Evolutionary conservation across 2,888 invertebrate species (phyloP).

Genomic region (Caenorhabditis zanzibari): DNA sequence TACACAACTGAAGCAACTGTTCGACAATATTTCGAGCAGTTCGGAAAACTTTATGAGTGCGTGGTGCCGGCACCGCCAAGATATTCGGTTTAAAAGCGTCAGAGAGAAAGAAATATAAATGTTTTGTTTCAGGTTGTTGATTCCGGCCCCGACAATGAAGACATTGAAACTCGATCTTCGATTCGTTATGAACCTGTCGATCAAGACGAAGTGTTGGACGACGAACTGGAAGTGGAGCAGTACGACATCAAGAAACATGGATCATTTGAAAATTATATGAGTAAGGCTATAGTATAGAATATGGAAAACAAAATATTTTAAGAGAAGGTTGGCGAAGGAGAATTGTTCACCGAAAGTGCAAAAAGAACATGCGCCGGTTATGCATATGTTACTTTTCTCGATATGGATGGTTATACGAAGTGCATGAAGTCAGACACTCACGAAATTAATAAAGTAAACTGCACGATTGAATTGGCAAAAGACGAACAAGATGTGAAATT

Average conservation of each 20-base stretch:
- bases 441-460: constrained; percentile 31
- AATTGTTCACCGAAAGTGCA: constrained; percentile 4
- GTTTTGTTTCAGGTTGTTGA: constrained; percentile 34
- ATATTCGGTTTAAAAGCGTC: constrained; percentile 26
- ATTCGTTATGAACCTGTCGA: constrained; percentile 33
- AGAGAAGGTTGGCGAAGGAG: constrained; percentile 60
- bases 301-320: not conserved
- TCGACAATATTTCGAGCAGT: constrained; percentile 50
- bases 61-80: constrained; percentile 39
- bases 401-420: constrained; percentile 36
- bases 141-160: constrained; percentile 49
- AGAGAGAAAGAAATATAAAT: not conserved
- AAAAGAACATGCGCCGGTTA: constrained; percentile 48
- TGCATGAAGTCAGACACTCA: constrained; percentile 48
- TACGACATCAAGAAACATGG: constrained; percentile 39
- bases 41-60: constrained; percentile 63
- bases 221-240: constrained; percentile 39
- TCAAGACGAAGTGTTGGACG: constrained; percentile 29
- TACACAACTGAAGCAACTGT: constrained; percentile 27
- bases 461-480: constrained; percentile 49
- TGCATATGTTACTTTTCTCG: constrained; percentile 59
- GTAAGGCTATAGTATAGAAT: constrained; percentile 20
- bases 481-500: constrained; percentile 1
- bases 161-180: constrained; percentile 27
- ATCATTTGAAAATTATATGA: constrained; percentile 55